Evolutionary conservation across 2,797 vertebrate species (phyloP), one percentile per base, ranked within the genome.

Genomic region (Sebastes iracundus): DNA sequence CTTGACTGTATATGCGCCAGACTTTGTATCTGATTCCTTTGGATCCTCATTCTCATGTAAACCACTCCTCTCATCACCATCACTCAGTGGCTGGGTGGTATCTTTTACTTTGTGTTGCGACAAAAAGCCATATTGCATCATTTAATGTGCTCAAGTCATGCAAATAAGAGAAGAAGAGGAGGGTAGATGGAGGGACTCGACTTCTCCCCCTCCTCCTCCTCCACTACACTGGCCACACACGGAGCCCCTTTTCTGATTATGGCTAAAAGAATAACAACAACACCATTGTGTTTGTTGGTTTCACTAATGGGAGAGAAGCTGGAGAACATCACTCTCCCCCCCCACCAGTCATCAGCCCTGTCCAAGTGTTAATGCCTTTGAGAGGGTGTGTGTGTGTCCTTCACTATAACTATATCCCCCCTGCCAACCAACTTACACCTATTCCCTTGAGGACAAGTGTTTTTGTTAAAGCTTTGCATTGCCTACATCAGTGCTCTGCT

Each of bases 91-190:
- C 97, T 98, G 97, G 98, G 98, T 98, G 98, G 98, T 97, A 98
- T 97, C 97, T 97, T 46, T 46, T 96, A 98, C 97, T 98, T 97
- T 97, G 97, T 97, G 96, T 97, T 97, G 96, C 96, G 96, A 97
- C 97, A 97, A 98, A 95, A 98, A 98, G 97, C 97, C 97, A 98
- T 98, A 98, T 98, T 99, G 97, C 97, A 98, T 98, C 97, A 99
- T 99, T 99, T 99, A 98, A 99, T 99, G 98, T 98, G 97, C 97
- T 98, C 97, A 98, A 99, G 97, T 98, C 97, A 99, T 99, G 98
- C 98, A 99, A 99, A 99, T 99, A 97, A 97, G 97, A 91, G 69
- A 68, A 49, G 84, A 13, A 13, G 65, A 77, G 82, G 72, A 32
- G 83, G 87, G 82, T 92, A 95, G 94, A 94, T 98, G 97, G 96